Evolutionary conservation across 2,797 vertebrate genomes (phyloP).

Genomic region (Melanotaenia boesemani): DNA sequence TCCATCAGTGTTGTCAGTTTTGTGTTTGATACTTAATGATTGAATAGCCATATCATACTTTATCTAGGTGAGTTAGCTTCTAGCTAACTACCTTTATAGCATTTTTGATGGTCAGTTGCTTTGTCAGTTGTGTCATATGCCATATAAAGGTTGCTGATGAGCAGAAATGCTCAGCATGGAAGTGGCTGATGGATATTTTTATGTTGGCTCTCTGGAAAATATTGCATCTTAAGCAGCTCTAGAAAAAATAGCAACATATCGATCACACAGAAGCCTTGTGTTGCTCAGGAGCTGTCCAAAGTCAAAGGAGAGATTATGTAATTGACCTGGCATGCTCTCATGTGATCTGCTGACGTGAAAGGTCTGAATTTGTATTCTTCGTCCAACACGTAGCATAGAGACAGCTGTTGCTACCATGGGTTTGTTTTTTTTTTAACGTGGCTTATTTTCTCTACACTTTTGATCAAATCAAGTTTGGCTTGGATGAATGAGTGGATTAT

Average conservation of each 20-base stretch:
- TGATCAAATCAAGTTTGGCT: constrained; percentile 6
- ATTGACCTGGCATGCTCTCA: constrained; percentile 15
- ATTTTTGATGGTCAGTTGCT: constrained; percentile 6
- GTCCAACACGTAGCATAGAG: not conserved
- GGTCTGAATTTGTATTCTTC: constrained; percentile 15
- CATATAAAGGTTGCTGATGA: not conserved
- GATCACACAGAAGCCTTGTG: constrained; percentile 37
- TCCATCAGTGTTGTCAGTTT: not conserved
- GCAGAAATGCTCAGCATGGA: constrained; percentile 5
- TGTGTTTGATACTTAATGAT: constrained; percentile 12
- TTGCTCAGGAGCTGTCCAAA: constrained; percentile 35
- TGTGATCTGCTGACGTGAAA: constrained; percentile 31
- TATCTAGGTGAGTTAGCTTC: constrained; percentile 45
- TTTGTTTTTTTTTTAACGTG: not conserved
- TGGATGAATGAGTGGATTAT: constrained; percentile 18
- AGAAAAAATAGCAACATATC: constrained; percentile 14
- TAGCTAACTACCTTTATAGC: constrained; percentile 17
- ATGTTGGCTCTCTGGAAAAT: not conserved
- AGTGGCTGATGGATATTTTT: constrained; percentile 5
- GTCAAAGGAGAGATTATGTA: constrained; percentile 43
- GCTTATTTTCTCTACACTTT: constrained; percentile 10
- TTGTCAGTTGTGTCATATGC: constrained; percentile 10
- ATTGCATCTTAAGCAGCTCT: not conserved
- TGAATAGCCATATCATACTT: constrained; percentile 12
- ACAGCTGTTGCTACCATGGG: not conserved